phyloP scores from a whole-genome alignment of 2,797 vertebrate species.

The Ciconia nigra region DNA sequence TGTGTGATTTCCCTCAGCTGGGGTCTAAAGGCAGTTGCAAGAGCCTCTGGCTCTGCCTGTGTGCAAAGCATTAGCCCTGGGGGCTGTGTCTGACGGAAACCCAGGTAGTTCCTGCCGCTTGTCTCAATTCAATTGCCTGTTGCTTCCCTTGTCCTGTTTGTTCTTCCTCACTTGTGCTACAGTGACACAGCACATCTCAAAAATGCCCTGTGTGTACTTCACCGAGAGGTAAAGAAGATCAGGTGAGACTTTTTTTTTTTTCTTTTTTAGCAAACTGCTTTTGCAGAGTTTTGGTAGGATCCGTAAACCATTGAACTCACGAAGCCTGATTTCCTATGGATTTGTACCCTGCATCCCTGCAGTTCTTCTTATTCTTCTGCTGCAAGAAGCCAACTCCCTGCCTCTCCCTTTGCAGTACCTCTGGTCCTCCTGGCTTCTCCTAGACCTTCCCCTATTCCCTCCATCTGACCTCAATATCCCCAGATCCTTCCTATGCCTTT shows the following conservation, averaged over 20 bases:
- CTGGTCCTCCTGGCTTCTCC: not conserved
- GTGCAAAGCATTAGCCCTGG: not conserved
- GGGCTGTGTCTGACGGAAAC: accelerated
- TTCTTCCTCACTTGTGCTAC: not conserved
- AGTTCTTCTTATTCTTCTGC: not conserved
- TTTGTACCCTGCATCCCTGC: not conserved
- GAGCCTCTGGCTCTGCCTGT: not conserved
- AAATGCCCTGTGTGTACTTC: not conserved
- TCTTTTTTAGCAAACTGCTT: not conserved
- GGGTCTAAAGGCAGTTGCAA: not conserved
- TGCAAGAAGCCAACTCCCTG: not conserved
- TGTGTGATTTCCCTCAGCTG: accelerated
- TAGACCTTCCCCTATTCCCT: not conserved
- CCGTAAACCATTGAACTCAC: accelerated
- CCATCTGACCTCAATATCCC: not conserved
- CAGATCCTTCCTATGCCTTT: not conserved
- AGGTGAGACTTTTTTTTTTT: not conserved
- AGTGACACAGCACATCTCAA: not conserved
- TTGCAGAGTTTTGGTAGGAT: not conserved
- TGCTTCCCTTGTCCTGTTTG: accelerated
- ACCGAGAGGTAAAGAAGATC: not conserved
- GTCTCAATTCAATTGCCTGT: not conserved
- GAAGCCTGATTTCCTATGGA: not conserved
- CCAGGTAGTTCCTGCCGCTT: not conserved
- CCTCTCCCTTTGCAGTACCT: not conserved